Base-by-base conservation (phyloP, 1,140 invertebrate species). In the Monochamus saltuarius region DNA sequence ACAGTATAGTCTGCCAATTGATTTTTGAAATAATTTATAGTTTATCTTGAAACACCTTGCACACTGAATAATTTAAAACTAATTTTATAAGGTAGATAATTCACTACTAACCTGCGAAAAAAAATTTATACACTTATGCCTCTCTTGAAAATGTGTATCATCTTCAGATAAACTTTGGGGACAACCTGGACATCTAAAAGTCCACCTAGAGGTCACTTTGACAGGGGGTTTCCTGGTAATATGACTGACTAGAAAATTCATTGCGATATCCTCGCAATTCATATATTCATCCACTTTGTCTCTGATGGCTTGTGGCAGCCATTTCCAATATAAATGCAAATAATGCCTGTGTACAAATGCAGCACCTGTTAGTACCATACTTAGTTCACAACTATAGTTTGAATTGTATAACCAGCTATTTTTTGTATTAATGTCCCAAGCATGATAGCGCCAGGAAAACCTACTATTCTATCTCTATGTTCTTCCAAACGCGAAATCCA, bases 211-310 rank as follows among this genome's bases (percentile, higher is more conserved):
- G 11, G 94, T 96, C 1, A 96, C 93, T 85, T 99, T 99, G 3
- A 99, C 91, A 0, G 97, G 97, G 13, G 97, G 95, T 79, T 97
- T 94, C 63, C 95, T 84, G 0, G 96, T 99, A 46, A 99, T 84
- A 77, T 99, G 97, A 9, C 96, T 92, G 22, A 99, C 93, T 0
- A 99, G 84, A 80, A 99, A 99, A 77, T 99, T 99, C 96, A 99
- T 99, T 8, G 97, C 97, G 66, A 99, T 97, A 78, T 99, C 97
- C 80, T 99, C 97, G 79, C 97, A 99, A 77, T 99, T 99, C 91
- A 98, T 98, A 70, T 93, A 95, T 77, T 98, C 94, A 77, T 99
- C 97, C 9, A 99, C 97, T 83, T 98, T 97, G 72, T 97, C 92
- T 34, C 95, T 80, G 54, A 99, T 94, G 9, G 91, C 92, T 76